Conservation (phyloP, 2,797 vertebrate species). For the Pipistrellus pipistrellus region DNA sequence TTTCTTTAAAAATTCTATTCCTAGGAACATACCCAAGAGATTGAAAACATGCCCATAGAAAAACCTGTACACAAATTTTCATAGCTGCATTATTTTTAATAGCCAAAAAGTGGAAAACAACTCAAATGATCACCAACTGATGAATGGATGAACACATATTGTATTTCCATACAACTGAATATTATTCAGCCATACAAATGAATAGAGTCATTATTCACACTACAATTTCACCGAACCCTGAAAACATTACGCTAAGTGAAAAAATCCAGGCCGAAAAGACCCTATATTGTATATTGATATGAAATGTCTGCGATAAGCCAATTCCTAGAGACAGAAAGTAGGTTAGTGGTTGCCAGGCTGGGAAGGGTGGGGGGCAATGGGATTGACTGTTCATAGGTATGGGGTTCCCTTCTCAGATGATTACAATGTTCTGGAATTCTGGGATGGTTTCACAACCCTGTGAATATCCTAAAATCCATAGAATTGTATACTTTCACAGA, state of each 20-base stretch:
- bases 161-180: slow-evolving; percentile 7
- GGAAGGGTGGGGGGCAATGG: accelerated
- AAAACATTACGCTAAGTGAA: not conserved
- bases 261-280: not conserved
- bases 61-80: not conserved
- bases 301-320: slow-evolving; percentile 2
- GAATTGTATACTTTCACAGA: not conserved
- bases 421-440: slow-evolving; percentile 29
- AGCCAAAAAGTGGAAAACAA: not conserved
- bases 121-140: not conserved
- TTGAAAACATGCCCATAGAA: not conserved
- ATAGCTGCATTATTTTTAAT: slow-evolving; percentile 6
- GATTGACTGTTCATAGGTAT: not conserved
- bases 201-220: slow-evolving; percentile 17
- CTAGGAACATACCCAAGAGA: not conserved
- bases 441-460: not conserved
- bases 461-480: slow-evolving; percentile 22
- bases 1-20: not conserved
- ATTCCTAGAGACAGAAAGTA: not conserved
- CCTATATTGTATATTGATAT: not conserved
- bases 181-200: slow-evolving; percentile 46
- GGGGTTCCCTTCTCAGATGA: not conserved
- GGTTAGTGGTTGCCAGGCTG: not conserved
- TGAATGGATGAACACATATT: slow-evolving; percentile 3
- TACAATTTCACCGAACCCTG: not conserved